Conservation (phyloP, 2,113 vertebrate species). For the Chunga burmeisteri region DNA sequence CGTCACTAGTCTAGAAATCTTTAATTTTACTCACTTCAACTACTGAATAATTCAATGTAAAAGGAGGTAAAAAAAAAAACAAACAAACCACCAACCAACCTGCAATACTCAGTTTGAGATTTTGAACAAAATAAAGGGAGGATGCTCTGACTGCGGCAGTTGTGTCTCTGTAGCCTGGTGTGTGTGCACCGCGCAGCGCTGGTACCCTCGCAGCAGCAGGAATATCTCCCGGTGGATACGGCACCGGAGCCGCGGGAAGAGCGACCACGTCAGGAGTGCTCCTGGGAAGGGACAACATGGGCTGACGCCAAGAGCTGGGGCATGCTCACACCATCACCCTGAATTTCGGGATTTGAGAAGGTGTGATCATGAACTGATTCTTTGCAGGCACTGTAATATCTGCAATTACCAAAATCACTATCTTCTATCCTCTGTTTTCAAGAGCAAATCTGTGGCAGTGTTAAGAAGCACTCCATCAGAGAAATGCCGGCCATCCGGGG, state of each 20-base stretch:
- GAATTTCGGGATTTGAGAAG: background rate
- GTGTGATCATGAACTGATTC: too few relatives aligned
- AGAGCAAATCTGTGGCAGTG: background rate
- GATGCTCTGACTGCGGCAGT: background rate
- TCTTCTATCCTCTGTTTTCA: background rate
- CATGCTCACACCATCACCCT: background rate
- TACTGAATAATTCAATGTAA: constrained; percentile 31
- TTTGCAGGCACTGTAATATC: background rate
- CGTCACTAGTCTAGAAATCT: constrained; percentile 22
- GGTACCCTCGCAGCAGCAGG: background rate
- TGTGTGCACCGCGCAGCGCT: rapidly evolving
- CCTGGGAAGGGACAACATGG: rapidly evolving
- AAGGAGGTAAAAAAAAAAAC: background rate
- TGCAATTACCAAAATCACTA: background rate
- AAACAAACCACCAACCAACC: background rate
- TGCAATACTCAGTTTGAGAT: background rate
- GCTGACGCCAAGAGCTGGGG: background rate
- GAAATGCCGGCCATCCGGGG: rapidly evolving
- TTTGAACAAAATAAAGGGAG: background rate
- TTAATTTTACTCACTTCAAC: constrained; percentile 40
- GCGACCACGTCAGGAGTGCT: background rate
- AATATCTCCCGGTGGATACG: background rate
- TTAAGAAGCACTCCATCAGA: rapidly evolving
- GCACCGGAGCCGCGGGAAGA: rapidly evolving
- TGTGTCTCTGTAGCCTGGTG: background rate